A percentile compares a stretch with the other conserved stretches of the same genome.
Conservation (phyloP, 2,113 vertebrate genomes). For the Toxotes chatareus region DNA sequence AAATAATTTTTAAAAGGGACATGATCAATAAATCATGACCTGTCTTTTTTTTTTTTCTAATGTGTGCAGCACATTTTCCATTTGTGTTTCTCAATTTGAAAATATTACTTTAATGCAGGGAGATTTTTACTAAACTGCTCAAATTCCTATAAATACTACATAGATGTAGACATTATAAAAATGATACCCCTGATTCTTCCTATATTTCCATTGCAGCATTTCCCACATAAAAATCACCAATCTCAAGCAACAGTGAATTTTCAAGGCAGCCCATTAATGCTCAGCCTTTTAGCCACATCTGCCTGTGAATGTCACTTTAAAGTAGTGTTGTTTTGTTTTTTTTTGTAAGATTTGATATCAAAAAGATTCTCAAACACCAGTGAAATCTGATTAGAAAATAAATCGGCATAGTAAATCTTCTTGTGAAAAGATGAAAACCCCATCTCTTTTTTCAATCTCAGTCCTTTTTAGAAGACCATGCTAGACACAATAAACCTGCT, state of each 20-base stretch:
- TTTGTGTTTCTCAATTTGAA: conserved; percentile 9
- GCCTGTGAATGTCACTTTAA: conserved; percentile 6
- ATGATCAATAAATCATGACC: conserved; percentile 10
- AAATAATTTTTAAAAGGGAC: neutral
- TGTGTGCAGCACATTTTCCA: neutral
- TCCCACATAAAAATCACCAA: neutral
- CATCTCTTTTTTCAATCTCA: conserved; percentile 70
- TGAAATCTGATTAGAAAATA: conserved; percentile 62
- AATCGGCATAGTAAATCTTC: conserved; percentile 62
- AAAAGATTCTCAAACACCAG: conserved; percentile 48
- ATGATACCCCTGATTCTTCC: neutral
- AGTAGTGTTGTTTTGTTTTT: conserved; percentile 8
- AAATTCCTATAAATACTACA: conserved; percentile 30
- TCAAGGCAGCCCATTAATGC: conserved; percentile 22
- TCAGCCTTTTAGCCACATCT: conserved; percentile 16
- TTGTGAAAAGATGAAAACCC: conserved; percentile 60
- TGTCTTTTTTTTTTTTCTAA: neutral
- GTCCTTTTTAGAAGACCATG: conserved; percentile 59
- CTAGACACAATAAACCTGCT: conserved; percentile 63
- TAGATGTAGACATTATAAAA: conserved; percentile 2
- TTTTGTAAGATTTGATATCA: conserved; percentile 41
- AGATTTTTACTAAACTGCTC: conserved; percentile 13
- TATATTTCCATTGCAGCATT: conserved; percentile 20
- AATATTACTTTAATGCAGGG: neutral
- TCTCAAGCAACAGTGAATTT: conserved; percentile 24